Evolutionary conservation across 2,113 vertebrate genomes (phyloP).

Genomic region (Bos indicus): DNA sequence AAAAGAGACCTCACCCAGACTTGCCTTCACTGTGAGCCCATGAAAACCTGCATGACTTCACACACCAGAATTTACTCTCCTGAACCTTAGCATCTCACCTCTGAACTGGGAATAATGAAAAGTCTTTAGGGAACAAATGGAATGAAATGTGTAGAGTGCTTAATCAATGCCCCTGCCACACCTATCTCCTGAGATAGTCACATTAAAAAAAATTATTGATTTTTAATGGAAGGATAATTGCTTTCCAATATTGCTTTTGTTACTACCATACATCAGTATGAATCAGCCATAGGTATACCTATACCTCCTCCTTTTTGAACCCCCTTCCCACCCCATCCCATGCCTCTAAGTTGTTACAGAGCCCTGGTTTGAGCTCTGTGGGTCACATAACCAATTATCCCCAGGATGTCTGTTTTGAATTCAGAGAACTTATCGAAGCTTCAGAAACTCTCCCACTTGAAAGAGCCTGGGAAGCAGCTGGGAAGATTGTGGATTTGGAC

Average conservation of each 20-base stretch:
- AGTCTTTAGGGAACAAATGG: too few relatives aligned
- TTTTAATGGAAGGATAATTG: not conserved
- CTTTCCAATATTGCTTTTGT: not conserved
- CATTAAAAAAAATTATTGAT: not conserved
- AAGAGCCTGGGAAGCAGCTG: not conserved
- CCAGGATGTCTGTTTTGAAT: not conserved
- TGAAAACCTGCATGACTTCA: not conserved
- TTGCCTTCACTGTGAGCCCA: accelerated
- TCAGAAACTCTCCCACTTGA: not conserved
- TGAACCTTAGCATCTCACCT: not conserved
- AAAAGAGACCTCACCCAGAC: too few relatives aligned
- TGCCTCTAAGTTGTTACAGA: not conserved
- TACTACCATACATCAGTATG: not conserved
- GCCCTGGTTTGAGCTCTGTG: not conserved
- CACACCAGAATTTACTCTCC: accelerated
- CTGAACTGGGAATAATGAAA: not conserved
- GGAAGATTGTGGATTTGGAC: not conserved
- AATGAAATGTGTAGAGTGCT: accelerated
- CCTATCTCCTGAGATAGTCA: too few relatives aligned
- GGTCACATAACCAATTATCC: not conserved
- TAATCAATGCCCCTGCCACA: accelerated
- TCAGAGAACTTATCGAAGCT: not conserved
- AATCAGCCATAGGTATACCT: not conserved
- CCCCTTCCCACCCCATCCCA: not conserved
- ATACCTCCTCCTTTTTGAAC: not conserved